Percentiles rank a stretch among this genome's conserved stretches.
These are phyloP conservation scores for Apus apus DNA, from an alignment of 2,113 vertebrate species.

Conservation along the genomic window DNA sequence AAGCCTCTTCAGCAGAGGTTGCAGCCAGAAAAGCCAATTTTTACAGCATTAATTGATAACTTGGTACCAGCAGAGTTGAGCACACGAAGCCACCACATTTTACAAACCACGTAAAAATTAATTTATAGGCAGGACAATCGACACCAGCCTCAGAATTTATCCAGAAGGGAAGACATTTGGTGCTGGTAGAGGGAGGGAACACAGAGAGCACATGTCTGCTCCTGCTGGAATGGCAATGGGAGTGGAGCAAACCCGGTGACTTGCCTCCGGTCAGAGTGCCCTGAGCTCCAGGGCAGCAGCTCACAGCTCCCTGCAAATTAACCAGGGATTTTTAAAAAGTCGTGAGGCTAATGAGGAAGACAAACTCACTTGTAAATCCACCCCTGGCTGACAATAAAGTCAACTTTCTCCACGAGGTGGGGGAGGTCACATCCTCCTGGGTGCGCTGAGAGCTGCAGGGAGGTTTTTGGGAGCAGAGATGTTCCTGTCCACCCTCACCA, in stretches of 20 bases:
- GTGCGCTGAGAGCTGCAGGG: not conserved
- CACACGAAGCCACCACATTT: fast-evolving
- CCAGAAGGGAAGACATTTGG: no score
- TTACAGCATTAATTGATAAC: no score
- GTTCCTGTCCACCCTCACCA: not conserved
- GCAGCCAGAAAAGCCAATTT: not conserved
- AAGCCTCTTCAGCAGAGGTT: no score
- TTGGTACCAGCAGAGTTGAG: not conserved
- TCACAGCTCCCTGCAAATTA: not conserved
- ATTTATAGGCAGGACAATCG: no score
- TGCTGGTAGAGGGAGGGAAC: not conserved
- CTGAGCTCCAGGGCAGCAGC: not conserved
- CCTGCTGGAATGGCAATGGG: not conserved
- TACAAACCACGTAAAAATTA: not conserved
- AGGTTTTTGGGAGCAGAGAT: fast-evolving
- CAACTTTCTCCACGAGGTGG: fast-evolving
- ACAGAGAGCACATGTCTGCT: not conserved
- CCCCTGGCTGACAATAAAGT: fast-evolving
- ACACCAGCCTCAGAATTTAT: no score
- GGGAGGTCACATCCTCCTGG: not conserved
- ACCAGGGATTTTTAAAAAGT: not conserved
- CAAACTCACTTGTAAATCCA: not conserved
- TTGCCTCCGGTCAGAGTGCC: not conserved
- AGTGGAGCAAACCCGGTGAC: not conserved
- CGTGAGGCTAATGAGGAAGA: not conserved